These are phyloP conservation scores for Merluccius polli DNA, from an alignment of 2,797 vertebrate genomes.

Conservation along the genomic window DNA sequence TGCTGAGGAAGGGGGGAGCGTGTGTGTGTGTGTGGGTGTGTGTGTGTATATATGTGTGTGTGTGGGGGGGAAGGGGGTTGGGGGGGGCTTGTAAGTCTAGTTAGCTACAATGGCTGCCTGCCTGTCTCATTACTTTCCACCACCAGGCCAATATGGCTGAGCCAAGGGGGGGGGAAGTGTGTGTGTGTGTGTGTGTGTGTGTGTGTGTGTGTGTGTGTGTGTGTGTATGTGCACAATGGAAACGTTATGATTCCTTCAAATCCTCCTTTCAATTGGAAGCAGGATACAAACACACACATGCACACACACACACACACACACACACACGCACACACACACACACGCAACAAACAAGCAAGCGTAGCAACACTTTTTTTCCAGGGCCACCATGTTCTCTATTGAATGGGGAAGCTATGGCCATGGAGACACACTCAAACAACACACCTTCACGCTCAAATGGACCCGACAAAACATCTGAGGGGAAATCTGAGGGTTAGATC, in stretches of 20 bases:
- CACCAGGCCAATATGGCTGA: too few species aligned
- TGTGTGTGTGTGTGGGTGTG: background rate
- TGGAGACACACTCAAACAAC: background rate
- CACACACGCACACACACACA: constrained; percentile 10
- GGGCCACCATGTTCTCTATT: too few species aligned
- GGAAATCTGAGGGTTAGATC: background rate
- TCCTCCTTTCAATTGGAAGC: constrained; percentile 2
- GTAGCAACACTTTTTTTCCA: too few species aligned
- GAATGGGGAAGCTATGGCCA: too few species aligned
- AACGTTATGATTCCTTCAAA: constrained; percentile 39
- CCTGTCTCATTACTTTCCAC: constrained; percentile 27
- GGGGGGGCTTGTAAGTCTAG: constrained; percentile 15
- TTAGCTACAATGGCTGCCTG: constrained; percentile 30
- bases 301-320: background rate
- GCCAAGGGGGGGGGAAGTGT: too few species aligned
- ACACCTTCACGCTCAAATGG: background rate
- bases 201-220: too few species aligned
- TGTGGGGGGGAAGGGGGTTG: too few species aligned
- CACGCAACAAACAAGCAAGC: background rate
- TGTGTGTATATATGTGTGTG: background rate
- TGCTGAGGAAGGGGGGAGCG: constrained; percentile 6
- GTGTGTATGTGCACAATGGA: too few species aligned
- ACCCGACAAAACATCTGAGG: background rate
- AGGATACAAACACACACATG: background rate
- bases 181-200: too few species aligned